Conservation (phyloP, 1,140 invertebrate species). For the Uloborus diversus region DNA sequence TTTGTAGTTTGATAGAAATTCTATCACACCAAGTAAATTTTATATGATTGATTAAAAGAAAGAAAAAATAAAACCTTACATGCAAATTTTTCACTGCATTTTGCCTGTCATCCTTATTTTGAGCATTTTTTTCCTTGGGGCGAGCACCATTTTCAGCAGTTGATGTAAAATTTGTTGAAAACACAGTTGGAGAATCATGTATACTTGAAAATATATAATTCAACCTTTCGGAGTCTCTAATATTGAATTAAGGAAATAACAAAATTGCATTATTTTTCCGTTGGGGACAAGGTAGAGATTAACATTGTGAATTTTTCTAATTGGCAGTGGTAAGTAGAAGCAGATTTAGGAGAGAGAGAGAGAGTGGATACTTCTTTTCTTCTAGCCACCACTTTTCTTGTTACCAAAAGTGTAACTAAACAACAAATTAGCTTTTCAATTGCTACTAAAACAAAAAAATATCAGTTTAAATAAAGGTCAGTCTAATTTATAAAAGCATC, state of each 20-base stretch:
- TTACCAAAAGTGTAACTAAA: too few relatives aligned
- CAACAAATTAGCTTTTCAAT: too few relatives aligned
- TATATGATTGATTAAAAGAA: background rate
- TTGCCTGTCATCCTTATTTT: background rate
- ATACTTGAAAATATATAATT: constrained; percentile 24
- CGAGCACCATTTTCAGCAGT: constrained; percentile 23
- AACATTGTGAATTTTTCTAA: too few relatives aligned
- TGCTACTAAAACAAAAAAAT: too few relatives aligned
- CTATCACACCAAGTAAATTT: background rate
- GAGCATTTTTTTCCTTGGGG: constrained; percentile 7
- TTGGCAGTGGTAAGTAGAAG: too few relatives aligned
- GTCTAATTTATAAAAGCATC: too few relatives aligned
- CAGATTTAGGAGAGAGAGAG: too few relatives aligned
- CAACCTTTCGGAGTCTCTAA: constrained; percentile 23
- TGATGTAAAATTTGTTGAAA: background rate
- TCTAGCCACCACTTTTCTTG: too few relatives aligned
- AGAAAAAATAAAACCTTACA: background rate
- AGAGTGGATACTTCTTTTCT: too few relatives aligned
- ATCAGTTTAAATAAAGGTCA: too few relatives aligned
- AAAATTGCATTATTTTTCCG: too few relatives aligned
- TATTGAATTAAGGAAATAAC: background rate
- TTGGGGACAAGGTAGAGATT: too few relatives aligned
- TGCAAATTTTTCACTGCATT: background rate
- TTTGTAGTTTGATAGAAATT: background rate
- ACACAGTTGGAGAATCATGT: constrained; percentile 7